A percentile compares a stretch with the other conserved stretches of the same genome.
Conservation (phyloP, 2,797 vertebrate species). For the Falco peregrinus region DNA sequence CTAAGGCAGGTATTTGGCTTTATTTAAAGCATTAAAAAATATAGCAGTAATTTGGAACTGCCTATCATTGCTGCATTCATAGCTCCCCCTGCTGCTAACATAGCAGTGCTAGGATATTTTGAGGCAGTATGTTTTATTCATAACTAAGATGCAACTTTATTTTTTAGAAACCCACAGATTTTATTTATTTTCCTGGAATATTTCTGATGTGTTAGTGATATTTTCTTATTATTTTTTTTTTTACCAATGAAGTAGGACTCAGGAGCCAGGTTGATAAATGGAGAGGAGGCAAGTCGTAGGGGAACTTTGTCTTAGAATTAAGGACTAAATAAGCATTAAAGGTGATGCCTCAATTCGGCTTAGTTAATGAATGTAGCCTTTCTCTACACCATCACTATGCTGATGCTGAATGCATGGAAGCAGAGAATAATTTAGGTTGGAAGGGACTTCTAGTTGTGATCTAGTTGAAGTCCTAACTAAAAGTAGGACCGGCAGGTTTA, state of each 20-base stretch:
- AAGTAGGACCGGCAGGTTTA: neutral
- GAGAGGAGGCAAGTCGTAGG: neutral
- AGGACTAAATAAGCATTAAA: neutral
- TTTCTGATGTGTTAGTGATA: neutral
- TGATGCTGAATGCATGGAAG: neutral
- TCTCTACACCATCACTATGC: neutral
- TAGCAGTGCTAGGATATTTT: neutral
- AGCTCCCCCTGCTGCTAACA: conserved; percentile 62
- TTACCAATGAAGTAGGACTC: neutral
- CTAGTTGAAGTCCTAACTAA: neutral
- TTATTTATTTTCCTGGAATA: neutral
- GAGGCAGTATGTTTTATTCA: neutral
- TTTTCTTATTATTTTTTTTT: neutral
- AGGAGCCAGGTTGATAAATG: neutral
- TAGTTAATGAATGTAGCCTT: neutral
- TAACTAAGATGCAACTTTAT: neutral
- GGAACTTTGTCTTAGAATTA: neutral
- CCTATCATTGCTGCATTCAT: neutral
- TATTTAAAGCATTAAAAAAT: neutral
- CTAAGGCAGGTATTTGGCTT: neutral
- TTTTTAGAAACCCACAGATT: neutral
- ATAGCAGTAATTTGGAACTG: neutral
- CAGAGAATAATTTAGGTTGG: neutral
- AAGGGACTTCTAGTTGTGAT: neutral
- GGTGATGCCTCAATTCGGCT: neutral